Evolutionary conservation across 2,888 invertebrate genomes (phyloP), one percentile per base, ranked within the genome.

Genomic region (Cerastis leucographa): DNA sequence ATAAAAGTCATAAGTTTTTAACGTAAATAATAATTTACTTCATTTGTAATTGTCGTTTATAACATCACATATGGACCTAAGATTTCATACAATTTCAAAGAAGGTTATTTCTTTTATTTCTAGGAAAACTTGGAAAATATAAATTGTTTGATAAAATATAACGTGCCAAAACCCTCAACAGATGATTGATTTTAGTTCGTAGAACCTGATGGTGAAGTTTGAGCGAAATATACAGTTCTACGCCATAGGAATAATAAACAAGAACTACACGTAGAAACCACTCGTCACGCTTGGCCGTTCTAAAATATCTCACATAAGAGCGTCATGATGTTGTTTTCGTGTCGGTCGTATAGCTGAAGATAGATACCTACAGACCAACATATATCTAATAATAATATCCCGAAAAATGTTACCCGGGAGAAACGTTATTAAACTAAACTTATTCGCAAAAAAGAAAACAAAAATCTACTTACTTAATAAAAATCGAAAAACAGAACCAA

Each of bases 171-270:
- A 78, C 64, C 42, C 74, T 65, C 59, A 71, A 54, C 49, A 66
- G 69, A 74, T 85, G 77, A 84, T 84, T 84, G 71, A 74, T 85
- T 76, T 83, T 71, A 74, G 75, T 73, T 70, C 65, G 70, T 73
- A 65, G 51, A 67, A 61, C 51, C 65, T 62, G 81, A 74, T 85
- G 81, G 69, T 51, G 64, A 81, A 85, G 72, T 85, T 85, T 76
- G 54, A 66, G 42, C 68, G 78, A 78, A 81, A 81, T 84, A 64
- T 70, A 59, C 44, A 74, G 69, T 68, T 82, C 40, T 76, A 80
- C 83, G 80, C 61, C 25, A 25, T 66, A 82, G 14, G 77, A 82
- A 82, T 82, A 82, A 61, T 67, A 82, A 82, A 76, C 65, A 82
- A 68, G 76, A 46, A 40, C 29, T 56, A n/a, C 79, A 81, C 68